Percentiles rank a stretch among this genome's conserved stretches.
Conservation (phyloP, 2,888 invertebrate genomes). For the Byasa hedistus region DNA sequence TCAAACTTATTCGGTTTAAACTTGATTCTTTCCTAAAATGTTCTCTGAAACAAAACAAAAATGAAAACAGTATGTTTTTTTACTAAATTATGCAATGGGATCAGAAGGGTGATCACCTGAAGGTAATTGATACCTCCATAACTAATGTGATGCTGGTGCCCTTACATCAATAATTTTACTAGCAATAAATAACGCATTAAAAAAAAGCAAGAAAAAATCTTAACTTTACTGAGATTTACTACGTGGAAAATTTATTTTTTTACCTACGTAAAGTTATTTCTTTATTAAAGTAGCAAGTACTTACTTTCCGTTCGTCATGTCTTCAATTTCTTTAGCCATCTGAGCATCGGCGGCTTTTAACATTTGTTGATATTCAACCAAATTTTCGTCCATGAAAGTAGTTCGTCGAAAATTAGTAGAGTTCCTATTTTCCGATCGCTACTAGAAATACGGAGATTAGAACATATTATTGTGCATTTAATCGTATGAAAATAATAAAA, state of each 20-base stretch:
- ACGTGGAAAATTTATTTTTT: no score
- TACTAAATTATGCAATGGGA: no score
- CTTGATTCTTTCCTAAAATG: slow-evolving; percentile 82
- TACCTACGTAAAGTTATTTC: no score
- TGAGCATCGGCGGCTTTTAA: slow-evolving; percentile 85
- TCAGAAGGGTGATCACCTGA: no score
- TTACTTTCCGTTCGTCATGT: slow-evolving; percentile 89
- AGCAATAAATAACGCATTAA: no score
- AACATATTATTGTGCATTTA: slow-evolving; percentile 30
- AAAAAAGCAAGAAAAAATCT: no score
- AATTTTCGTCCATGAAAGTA: slow-evolving; percentile 84
- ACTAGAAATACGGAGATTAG: slow-evolving; percentile 60
- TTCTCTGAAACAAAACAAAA: slow-evolving; percentile 77
- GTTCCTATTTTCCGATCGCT: slow-evolving; percentile 72
- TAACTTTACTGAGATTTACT: no score
- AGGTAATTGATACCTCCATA: no score
- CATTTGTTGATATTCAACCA: slow-evolving; percentile 83
- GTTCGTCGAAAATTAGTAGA: slow-evolving; percentile 72
- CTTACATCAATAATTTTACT: no score
- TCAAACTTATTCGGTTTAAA: slow-evolving; percentile 75
- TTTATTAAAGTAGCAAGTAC: slow-evolving; percentile 33
- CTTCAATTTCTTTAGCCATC: slow-evolving; percentile 89
- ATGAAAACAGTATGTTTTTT: background rate
- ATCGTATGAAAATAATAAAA: slow-evolving; percentile 15
- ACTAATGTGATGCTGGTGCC: no score